phyloP scores from a whole-genome alignment of 2,797 vertebrate genomes.

The Halcyon leucocephala region DNA sequence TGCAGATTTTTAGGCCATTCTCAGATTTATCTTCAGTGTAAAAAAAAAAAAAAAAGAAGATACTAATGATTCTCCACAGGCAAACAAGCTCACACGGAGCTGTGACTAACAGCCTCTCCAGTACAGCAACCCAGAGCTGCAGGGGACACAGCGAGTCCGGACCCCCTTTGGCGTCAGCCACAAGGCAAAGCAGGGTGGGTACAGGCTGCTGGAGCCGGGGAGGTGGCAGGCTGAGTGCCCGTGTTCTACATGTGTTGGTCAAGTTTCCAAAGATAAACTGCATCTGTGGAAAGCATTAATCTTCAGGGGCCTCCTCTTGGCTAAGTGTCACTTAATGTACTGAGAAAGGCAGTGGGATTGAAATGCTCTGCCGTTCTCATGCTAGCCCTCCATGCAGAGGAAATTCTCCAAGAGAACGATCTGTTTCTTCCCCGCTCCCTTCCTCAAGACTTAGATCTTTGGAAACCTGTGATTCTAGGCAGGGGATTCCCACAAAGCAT shows the following conservation, averaged over 20 bases:
- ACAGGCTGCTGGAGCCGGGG: fast-evolving
- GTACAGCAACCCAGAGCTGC: neutral
- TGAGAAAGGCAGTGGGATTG: neutral
- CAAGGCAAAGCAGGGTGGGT: neutral
- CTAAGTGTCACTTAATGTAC: neutral
- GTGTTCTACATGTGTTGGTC: neutral
- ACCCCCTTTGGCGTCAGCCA: neutral
- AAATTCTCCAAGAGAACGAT: neutral
- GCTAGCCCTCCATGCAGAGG: fast-evolving
- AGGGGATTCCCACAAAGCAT: neutral
- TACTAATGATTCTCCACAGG: neutral
- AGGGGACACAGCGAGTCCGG: neutral
- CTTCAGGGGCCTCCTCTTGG: neutral
- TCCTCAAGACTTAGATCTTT: neutral
- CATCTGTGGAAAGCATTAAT: neutral
- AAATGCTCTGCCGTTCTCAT: neutral
- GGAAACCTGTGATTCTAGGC: neutral
- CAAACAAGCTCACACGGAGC: neutral
- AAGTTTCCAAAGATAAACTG: constrained; percentile 22
- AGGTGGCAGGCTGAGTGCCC: neutral
- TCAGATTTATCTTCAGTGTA: constrained; percentile 13
- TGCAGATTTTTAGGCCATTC: constrained; percentile 45
- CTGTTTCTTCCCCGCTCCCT: neutral
- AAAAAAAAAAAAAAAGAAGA: neutral
- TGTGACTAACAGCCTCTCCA: neutral